Conservation (phyloP, 1,140 invertebrate species). For the Metopolophium dirhodum region DNA sequence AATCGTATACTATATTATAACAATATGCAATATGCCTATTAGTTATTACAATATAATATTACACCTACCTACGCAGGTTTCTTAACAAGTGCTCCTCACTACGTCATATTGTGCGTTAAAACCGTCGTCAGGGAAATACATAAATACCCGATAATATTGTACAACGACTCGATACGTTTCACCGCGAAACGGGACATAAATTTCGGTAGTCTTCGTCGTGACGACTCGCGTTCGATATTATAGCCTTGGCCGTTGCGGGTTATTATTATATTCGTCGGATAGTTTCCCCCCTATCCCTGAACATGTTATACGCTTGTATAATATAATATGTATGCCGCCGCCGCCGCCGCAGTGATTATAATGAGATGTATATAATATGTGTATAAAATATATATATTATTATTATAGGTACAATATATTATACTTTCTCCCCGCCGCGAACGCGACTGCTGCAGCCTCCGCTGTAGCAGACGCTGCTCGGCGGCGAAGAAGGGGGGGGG, state of each 20-base stretch:
- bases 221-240: not conserved
- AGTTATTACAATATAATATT: too few species aligned
- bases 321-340: too few species aligned
- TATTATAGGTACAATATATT: not conserved
- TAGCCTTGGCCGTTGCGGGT: too few species aligned
- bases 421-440: conserved; percentile 3
- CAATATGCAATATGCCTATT: too few species aligned
- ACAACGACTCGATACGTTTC: fast-evolving
- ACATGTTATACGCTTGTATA: not conserved
- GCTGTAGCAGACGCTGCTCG: too few species aligned
- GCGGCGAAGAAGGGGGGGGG: not conserved
- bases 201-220: not conserved
- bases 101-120: too few species aligned
- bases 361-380: not conserved
- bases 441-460: not conserved
- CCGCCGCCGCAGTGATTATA: too few species aligned
- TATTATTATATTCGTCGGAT: too few species aligned
- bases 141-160: not conserved
- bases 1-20: too few species aligned
- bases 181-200: not conserved
- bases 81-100: too few species aligned
- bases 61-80: too few species aligned
- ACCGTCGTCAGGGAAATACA: not conserved
- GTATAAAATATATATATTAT: not conserved
- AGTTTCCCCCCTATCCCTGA: not conserved